These are phyloP conservation scores for Pherbina coryleti DNA, from an alignment of 2,888 invertebrate species.

Conservation along the genomic window DNA sequence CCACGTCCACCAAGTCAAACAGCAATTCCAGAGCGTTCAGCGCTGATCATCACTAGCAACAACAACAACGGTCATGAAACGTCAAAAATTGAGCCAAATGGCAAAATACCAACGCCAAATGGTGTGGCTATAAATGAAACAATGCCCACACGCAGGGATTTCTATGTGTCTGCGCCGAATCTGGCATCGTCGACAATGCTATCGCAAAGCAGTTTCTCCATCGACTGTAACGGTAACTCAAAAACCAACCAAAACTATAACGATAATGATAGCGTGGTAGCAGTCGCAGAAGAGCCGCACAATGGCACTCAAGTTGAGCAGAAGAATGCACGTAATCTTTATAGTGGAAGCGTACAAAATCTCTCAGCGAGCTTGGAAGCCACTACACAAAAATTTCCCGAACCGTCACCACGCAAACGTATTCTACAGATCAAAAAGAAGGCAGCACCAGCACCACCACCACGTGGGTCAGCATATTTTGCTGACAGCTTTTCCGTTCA, in stretches of 20 bases:
- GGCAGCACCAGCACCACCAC: slow-evolving; percentile 64
- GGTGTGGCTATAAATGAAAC: background rate
- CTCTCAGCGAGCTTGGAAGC: slow-evolving; percentile 33
- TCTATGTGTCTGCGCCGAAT: slow-evolving; percentile 66
- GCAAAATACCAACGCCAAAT: background rate
- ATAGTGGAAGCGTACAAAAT: slow-evolving; percentile 46
- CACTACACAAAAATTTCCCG: slow-evolving; percentile 54
- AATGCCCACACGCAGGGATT: slow-evolving; percentile 57
- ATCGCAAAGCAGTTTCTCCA: slow-evolving; percentile 41
- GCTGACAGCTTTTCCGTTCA: slow-evolving; percentile 55
- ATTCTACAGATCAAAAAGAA: slow-evolving; percentile 60
- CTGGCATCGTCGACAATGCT: slow-evolving; percentile 46
- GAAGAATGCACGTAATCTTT: slow-evolving; percentile 53
- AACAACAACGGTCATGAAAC: slow-evolving; percentile 18
- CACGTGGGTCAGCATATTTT: slow-evolving; percentile 44
- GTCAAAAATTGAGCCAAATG: background rate
- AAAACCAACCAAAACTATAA: slow-evolving; percentile 39
- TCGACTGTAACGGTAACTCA: slow-evolving; percentile 65
- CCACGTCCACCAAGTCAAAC: slow-evolving; percentile 68
- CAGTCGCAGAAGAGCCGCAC: slow-evolving; percentile 25
- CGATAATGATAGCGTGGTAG: slow-evolving; percentile 36
- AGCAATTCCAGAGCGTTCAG: slow-evolving; percentile 62
- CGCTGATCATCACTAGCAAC: slow-evolving; percentile 51
- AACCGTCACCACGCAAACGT: slow-evolving; percentile 66
- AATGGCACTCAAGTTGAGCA: slow-evolving; percentile 53